Evolutionary conservation across 1,140 invertebrate species (phyloP).

Genomic region (Colletes latitarsis): DNA sequence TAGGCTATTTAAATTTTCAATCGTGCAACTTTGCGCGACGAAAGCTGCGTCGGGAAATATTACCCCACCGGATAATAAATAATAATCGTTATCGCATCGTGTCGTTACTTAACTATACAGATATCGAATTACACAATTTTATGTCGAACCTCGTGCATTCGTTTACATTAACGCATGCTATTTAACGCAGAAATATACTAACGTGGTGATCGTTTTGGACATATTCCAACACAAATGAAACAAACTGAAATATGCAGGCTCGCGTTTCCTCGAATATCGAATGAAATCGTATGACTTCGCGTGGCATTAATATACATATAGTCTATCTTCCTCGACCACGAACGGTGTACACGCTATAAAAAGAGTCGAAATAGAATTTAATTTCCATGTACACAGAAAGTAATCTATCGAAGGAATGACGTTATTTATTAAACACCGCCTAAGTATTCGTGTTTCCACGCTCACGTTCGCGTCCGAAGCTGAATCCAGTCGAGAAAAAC

Average conservation of each 20-base stretch:
- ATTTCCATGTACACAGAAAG: not conserved
- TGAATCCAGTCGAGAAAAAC: not conserved
- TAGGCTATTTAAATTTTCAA: constrained; percentile 11
- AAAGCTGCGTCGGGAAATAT: constrained; percentile 6
- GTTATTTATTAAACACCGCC: not conserved
- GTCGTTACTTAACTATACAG: constrained; percentile 21
- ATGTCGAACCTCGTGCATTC: not conserved
- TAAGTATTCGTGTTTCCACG: not conserved
- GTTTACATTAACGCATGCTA: not conserved
- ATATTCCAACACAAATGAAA: too few species aligned
- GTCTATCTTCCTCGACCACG: too few species aligned
- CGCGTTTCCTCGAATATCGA: too few species aligned
- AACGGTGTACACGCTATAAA: too few species aligned
- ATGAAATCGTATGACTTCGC: too few species aligned
- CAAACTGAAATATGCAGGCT: too few species aligned
- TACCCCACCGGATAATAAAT: constrained; percentile 11
- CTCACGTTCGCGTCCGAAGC: too few species aligned
- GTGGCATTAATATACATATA: too few species aligned
- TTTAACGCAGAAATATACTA: not conserved
- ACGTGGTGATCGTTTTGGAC: too few species aligned
- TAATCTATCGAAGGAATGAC: not conserved
- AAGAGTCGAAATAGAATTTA: not conserved
- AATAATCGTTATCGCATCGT: constrained; percentile 16
- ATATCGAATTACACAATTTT: not conserved
- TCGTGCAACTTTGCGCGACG: not conserved